These are phyloP conservation scores for Dermochelys coriacea DNA, from an alignment of 2,797 vertebrate genomes.

Conservation along the genomic window DNA sequence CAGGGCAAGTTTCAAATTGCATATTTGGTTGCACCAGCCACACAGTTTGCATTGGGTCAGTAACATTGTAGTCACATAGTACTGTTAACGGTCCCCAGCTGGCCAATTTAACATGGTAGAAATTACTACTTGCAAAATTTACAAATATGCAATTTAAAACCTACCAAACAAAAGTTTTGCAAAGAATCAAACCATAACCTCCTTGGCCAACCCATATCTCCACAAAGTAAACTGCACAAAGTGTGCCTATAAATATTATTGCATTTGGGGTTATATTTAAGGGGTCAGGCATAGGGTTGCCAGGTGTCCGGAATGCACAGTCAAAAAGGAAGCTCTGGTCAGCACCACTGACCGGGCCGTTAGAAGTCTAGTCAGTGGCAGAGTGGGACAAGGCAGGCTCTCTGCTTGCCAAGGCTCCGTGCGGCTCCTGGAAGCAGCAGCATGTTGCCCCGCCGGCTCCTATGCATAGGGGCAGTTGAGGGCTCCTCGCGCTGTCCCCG, in stretches of 20 bases:
- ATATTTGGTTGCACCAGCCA: not conserved
- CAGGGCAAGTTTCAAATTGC: not conserved
- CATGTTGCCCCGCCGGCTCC: no score
- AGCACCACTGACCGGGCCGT: no score
- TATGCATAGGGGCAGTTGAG: no score
- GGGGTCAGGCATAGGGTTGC: not conserved
- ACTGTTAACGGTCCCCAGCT: accelerated
- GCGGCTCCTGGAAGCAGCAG: no score
- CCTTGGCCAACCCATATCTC: not conserved
- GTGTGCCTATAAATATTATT: accelerated
- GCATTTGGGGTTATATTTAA: not conserved
- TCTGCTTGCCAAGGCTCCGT: no score
- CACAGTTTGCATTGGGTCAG: not conserved
- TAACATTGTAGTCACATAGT: accelerated
- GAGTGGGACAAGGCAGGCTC: no score
- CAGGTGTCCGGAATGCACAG: no score
- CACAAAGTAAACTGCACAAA: accelerated
- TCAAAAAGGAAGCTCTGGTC: no score
- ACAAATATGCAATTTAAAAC: not conserved
- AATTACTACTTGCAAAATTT: not conserved
- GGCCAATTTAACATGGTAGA: accelerated
- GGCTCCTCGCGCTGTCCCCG: no score
- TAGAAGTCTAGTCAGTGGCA: no score
- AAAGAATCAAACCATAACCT: not conserved
- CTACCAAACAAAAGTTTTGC: not conserved